These are phyloP conservation scores for Leguminivora glycinivorella DNA, from an alignment of 1,140 invertebrate species.

Conservation along the genomic window DNA sequence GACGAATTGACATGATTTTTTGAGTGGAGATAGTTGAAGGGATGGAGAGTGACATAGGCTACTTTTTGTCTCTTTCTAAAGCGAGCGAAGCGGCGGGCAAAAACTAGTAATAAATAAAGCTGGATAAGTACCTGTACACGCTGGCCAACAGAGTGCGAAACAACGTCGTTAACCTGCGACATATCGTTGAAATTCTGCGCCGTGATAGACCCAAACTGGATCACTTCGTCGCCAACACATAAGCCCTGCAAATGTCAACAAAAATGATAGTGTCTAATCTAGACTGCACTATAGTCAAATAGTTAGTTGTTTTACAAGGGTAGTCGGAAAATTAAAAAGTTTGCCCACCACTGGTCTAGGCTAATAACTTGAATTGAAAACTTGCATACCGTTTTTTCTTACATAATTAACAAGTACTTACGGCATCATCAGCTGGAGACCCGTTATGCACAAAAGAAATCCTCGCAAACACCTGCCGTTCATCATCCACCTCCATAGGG, in stretches of 20 bases:
- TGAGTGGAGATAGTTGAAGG: too few relatives aligned
- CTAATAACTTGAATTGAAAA: too few relatives aligned
- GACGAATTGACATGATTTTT: too few relatives aligned
- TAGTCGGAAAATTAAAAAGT: too few relatives aligned
- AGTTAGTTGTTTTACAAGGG: too few relatives aligned
- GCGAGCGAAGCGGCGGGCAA: too few relatives aligned
- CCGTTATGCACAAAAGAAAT: conserved; percentile 86
- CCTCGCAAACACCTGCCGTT: conserved; percentile 82
- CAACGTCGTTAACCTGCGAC: conserved; percentile 84
- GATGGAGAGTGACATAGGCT: too few relatives aligned
- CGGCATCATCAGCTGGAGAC: conserved; percentile 90
- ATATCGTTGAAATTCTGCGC: conserved; percentile 86
- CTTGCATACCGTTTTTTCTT: neutral
- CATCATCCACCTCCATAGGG: conserved; percentile 5
- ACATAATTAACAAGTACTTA: conserved; percentile 60
- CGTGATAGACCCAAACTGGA: conserved; percentile 92
- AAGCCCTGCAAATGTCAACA: conserved; percentile 83
- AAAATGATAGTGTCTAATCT: too few relatives aligned
- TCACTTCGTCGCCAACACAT: conserved; percentile 84
- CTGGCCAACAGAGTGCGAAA: conserved; percentile 86
- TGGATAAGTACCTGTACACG: conserved; percentile 55
- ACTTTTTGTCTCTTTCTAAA: too few relatives aligned
- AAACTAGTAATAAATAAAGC: too few relatives aligned
- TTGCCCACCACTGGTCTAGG: too few relatives aligned
- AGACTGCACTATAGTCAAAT: too few relatives aligned